A percentile compares a stretch with the other conserved stretches of the same genome.
phyloP scores from a whole-genome alignment of 2,113 vertebrate genomes.

The Hydropotes inermis region DNA sequence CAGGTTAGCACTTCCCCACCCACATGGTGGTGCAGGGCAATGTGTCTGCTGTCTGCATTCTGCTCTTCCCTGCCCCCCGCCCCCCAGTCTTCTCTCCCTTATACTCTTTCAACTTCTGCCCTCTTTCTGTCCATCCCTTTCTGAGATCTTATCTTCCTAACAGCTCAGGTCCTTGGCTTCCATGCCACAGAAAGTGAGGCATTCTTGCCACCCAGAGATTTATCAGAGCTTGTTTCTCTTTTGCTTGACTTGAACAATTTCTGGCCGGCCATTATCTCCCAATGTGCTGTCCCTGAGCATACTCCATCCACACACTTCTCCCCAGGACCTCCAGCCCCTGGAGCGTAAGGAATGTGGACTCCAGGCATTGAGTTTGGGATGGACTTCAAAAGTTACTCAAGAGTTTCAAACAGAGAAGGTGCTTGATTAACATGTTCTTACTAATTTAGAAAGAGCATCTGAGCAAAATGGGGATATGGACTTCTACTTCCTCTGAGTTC shows the following conservation, averaged over 20 bases:
- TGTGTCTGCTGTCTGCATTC: background rate
- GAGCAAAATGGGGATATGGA: background rate
- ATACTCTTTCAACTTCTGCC: background rate
- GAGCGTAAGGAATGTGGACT: background rate
- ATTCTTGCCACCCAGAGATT: background rate
- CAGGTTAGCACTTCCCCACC: background rate
- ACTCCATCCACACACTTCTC: background rate
- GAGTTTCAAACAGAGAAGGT: background rate
- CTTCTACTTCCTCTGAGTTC: slow-evolving; percentile 18
- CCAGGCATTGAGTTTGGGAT: background rate
- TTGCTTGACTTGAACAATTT: background rate
- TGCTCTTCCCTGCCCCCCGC: background rate
- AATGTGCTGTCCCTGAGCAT: background rate
- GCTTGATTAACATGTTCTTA: background rate
- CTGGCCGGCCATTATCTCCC: background rate
- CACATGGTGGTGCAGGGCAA: fast-evolving
- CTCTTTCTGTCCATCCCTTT: background rate
- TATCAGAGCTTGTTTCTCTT: background rate
- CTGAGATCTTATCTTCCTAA: background rate
- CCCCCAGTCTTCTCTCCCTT: background rate
- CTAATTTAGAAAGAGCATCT: background rate
- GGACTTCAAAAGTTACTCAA: background rate
- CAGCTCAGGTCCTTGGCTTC: background rate
- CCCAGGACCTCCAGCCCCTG: background rate
- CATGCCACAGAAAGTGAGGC: background rate